phyloP scores from a whole-genome alignment of 2,888 invertebrate species.

The Theretra japonica region DNA sequence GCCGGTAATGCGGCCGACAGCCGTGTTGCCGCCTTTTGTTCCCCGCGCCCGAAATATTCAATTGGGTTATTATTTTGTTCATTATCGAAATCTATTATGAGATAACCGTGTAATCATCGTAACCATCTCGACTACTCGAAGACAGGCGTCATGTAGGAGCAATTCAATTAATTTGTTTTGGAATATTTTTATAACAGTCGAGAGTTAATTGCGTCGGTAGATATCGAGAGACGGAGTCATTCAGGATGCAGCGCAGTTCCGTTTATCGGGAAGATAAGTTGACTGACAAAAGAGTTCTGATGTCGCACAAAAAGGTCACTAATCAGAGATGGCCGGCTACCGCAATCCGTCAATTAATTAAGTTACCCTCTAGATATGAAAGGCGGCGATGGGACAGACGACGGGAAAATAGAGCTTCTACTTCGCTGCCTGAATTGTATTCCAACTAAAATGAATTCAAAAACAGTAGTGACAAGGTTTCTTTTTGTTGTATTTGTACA shows the following conservation, averaged over 20 bases:
- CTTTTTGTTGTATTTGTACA: slow-evolving; percentile 39
- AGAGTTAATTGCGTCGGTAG: slow-evolving; percentile 22
- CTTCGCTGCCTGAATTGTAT: slow-evolving; percentile 42
- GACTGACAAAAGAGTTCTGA: slow-evolving; percentile 67
- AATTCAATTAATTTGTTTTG: slow-evolving; percentile 26
- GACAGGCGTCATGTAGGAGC: slow-evolving; percentile 21
- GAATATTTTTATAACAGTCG: slow-evolving; percentile 20
- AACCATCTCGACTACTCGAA: slow-evolving; percentile 31
- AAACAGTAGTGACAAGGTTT: slow-evolving; percentile 45
- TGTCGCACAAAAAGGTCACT: slow-evolving; percentile 69
- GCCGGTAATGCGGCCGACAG: slow-evolving; percentile 82
- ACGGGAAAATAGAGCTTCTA: slow-evolving; percentile 58
- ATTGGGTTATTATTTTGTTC: slow-evolving; percentile 68
- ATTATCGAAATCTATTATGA: slow-evolving; percentile 44
- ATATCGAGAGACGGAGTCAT: slow-evolving; percentile 28
- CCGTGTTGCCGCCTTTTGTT: slow-evolving; percentile 82
- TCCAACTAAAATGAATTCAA: slow-evolving; percentile 51
- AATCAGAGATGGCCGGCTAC: slow-evolving; percentile 64
- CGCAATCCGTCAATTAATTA: slow-evolving; percentile 81
- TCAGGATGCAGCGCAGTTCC: slow-evolving; percentile 39
- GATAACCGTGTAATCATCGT: slow-evolving; percentile 38
- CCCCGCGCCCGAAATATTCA: slow-evolving; percentile 70
- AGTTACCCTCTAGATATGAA: slow-evolving; percentile 68
- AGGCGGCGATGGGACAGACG: slow-evolving; percentile 71
- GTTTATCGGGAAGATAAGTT: slow-evolving; percentile 59